Evolutionary conservation across 2,113 vertebrate genomes (phyloP), one percentile per base, ranked within the genome.

Genomic region (Lonchura striata): DNA sequence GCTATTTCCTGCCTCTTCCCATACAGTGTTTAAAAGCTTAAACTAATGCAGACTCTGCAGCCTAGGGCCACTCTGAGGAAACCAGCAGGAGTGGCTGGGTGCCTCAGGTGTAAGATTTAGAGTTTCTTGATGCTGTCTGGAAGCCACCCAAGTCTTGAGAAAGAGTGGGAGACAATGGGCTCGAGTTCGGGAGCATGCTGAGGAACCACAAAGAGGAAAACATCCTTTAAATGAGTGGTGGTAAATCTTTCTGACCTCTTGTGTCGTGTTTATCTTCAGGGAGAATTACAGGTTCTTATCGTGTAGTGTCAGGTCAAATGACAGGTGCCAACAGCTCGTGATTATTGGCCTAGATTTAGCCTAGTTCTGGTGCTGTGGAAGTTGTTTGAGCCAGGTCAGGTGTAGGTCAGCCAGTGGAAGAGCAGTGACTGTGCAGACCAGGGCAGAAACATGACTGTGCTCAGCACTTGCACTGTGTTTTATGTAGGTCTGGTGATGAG

Each of bases 131-230:
- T 6, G 10, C 63, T 80, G 24, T 69, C 39, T 95, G 92, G 80
- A 93, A 94, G 56, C 65, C 42, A 44, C 56, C 69, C 91, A 96
- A 31, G 25, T 44, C 74, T 91, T 82, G 72, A 64, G 88, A 77
- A 88, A 70, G 52, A 70, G 35, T 22, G 8, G 0, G 2, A 42
- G 52, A 76, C 66, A 50, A 78, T 56, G 35, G 24, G 80, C 35
- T 83, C 0, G 0, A 41, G 39, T 70, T 59, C 47, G 35, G 24
- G 78, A 92, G 44, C 0, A 0, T 0, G 11, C 64, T 44, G 60
- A 84, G 60, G 83, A 94, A 16, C 41, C 18, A 3, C 60, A 44
- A 47, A 74, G 86, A 61, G 57, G 46, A 96, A 92, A 72, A 71
- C 0, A 2, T 86, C 23, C 39, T 77, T 46, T 74, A 74, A 80